Conservation (phyloP, 2,113 vertebrate genomes). For the Saccopteryx bilineata region DNA sequence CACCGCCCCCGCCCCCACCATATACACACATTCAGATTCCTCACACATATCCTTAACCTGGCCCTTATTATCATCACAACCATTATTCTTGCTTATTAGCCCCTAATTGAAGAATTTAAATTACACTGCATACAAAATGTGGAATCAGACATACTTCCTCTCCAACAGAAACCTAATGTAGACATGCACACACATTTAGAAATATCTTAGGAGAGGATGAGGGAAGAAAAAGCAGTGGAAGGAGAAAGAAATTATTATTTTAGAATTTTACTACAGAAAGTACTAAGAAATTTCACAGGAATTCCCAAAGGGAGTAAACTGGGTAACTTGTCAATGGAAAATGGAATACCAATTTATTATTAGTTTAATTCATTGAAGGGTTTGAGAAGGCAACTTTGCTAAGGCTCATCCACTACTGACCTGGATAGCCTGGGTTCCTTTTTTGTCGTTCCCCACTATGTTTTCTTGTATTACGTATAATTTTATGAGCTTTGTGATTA, state of each 20-base stretch:
- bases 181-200: background rate
- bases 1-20: too few species aligned
- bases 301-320: background rate
- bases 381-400: background rate
- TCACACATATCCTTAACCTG: background rate
- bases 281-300: slow-evolving; percentile 11
- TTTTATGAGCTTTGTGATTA: slow-evolving; percentile 41
- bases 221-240: background rate
- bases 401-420: background rate
- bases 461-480: background rate
- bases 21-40: background rate
- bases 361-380: background rate
- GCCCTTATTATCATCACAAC: background rate
- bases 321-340: background rate
- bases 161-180: background rate
- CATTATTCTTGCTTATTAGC: background rate
- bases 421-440: background rate
- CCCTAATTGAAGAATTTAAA: slow-evolving; percentile 43
- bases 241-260: slow-evolving; percentile 24
- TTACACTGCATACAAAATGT: slow-evolving; percentile 7
- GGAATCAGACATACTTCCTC: background rate
- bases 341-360: background rate
- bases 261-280: slow-evolving; percentile 34
- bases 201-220: background rate
- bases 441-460: background rate